Evolutionary conservation across 2,888 invertebrate genomes (phyloP).

Genomic region (Amphipoea oculea): DNA sequence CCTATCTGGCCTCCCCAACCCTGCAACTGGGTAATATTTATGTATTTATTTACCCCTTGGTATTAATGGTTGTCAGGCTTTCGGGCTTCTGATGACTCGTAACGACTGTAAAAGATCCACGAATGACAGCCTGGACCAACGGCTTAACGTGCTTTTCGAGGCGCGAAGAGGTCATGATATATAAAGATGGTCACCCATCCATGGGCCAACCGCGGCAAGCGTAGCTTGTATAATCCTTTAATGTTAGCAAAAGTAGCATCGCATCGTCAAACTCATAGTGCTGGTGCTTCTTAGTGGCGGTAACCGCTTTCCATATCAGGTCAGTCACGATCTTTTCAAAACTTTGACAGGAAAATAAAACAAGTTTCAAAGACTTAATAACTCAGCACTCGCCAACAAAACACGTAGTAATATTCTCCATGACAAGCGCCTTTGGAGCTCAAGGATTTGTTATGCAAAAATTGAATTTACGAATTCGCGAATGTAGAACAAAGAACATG

Average conservation of each 20-base stretch:
- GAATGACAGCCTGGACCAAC: too few species aligned
- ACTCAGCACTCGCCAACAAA: neutral
- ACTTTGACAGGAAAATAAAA: neutral
- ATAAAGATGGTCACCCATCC: neutral
- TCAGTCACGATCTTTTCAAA: neutral
- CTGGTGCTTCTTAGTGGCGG: neutral
- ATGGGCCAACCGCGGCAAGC: neutral
- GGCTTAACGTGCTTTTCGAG: too few species aligned
- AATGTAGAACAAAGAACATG: conserved; percentile 70
- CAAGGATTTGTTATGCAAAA: conserved; percentile 54
- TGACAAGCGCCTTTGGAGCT: conserved; percentile 29
- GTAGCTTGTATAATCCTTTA: neutral
- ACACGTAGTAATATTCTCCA: conserved; percentile 37
- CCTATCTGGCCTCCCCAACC: neutral
- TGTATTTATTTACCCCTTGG: too few species aligned
- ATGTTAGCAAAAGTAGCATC: neutral
- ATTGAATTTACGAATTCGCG: conserved; percentile 65
- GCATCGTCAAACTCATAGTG: too few species aligned
- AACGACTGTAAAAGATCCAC: too few species aligned
- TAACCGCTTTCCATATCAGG: too few species aligned
- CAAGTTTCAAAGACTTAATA: neutral
- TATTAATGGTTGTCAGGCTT: neutral
- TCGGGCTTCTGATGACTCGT: neutral
- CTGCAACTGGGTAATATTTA: neutral
- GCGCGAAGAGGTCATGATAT: too few species aligned